Evolutionary conservation across 1,140 invertebrate species (phyloP), one percentile per base, ranked within the genome.

Genomic region (Diplogasteroides magnus): DNA sequence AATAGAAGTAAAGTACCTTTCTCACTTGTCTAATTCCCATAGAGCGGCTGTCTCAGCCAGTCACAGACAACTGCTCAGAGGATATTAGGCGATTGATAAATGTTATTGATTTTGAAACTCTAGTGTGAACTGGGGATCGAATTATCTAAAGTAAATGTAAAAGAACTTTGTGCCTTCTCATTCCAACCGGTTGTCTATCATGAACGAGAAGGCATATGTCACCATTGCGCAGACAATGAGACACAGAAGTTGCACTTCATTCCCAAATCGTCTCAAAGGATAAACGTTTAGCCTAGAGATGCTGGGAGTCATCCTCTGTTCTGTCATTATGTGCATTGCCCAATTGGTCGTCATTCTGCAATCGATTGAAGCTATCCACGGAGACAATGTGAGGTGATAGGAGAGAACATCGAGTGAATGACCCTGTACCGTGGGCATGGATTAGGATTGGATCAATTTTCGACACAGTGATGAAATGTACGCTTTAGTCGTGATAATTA

Each of bases 1-100:
- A n/a, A n/a, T n/a, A n/a, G n/a, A n/a, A n/a, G n/a, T n/a, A n/a
- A 58, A 59, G 73, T 25, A 56, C 75, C 1, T 73, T 75, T 26
- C 67, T 72, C 0, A 59, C 75, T 14, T 67, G 71, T 48, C 61
- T 75, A 14, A 74, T 75, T 28, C 32, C 75, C 25, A 61, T n/a
- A n/a, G n/a, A n/a, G n/a, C n/a, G n/a, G 63, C 59, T 75, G 67
- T 13, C 58, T 75, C 3, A 75, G 75, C 23, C 75, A 75, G 74
- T 73, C 69, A 27, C 55, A 71, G n/a, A 73, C 74, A 1, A 75
- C 75, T 66, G 64, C 75, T n/a, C n/a, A 25, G 61, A 48, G 32
- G 62, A 75, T 60, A 75, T 75, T 32, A 75, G 75, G 59, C 72
- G 71, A 55, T 74, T 73, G 3, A 61, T 71, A 31, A 61, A 73